Evolutionary conservation across 1,140 invertebrate genomes (phyloP).

Genomic region (Harlomillsia oculata): DNA sequence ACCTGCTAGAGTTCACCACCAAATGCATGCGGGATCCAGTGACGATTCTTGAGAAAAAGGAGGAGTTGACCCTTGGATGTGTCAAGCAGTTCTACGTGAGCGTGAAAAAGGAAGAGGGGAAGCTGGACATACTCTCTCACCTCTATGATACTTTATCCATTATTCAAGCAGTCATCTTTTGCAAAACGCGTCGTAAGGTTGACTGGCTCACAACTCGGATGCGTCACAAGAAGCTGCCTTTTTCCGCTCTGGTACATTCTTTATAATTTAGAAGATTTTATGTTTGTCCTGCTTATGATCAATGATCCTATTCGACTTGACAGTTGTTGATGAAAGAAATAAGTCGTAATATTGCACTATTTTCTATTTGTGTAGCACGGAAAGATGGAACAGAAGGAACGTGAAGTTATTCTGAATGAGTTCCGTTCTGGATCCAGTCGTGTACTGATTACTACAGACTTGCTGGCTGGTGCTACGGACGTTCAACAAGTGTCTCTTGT

Average conservation of each 20-base stretch:
- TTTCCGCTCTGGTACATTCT: constrained; percentile 76
- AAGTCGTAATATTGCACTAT: neutral
- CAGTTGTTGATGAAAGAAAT: neutral
- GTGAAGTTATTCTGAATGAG: constrained; percentile 96
- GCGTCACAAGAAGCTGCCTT: constrained; percentile 89
- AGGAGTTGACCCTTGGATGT: constrained; percentile 89
- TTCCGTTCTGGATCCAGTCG: constrained; percentile 94
- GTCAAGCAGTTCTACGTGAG: constrained; percentile 97
- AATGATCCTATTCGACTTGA: constrained; percentile 1
- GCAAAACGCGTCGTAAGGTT: constrained; percentile 96
- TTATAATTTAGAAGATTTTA: neutral
- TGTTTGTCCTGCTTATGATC: neutral
- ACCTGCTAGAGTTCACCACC: constrained; percentile 94
- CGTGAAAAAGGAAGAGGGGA: constrained; percentile 96
- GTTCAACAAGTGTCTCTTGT: constrained; percentile 97
- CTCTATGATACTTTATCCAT: constrained; percentile 97
- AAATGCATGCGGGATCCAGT: constrained; percentile 96
- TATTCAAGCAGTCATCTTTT: constrained; percentile 99
- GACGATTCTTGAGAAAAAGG: constrained; percentile 94
- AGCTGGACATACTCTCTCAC: constrained; percentile 92
- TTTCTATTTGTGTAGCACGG: constrained; percentile 66
- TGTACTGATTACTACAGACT: constrained; percentile 94
- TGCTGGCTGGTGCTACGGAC: constrained; percentile 94
- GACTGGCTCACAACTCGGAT: constrained; percentile 95
- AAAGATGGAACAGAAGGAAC: constrained; percentile 97